Evolutionary conservation across 2,113 vertebrate species (phyloP), one percentile per base, ranked within the genome.

Genomic region (Pagrus major): DNA sequence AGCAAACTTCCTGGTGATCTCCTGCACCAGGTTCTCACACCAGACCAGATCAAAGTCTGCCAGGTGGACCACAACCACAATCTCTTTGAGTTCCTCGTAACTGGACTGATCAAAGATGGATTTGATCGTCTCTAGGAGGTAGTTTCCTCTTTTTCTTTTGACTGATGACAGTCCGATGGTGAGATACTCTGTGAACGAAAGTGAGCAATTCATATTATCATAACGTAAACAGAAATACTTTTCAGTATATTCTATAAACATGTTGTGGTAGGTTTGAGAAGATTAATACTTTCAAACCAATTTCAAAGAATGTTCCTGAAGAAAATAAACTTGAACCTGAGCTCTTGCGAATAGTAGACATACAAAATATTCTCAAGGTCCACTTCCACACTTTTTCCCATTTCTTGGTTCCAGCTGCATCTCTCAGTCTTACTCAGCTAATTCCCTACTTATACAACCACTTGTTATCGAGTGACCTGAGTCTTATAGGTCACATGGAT

Each of bases 41-140:
- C 97, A 99, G 18, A 91, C 87, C 67, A 96, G 94, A 80, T 99
- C 97, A 80, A 98, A 99, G 76, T 99, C 98, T 9, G 98, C 97
- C 72, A 99, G 91, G 61, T 98, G 97, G 65, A 99, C 97, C 29
- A 99, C 97, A 10, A 99, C 97, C 42, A 96, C 94, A 16, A 99
- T 98, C 94, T 99, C 97, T 66, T 98, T 98, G 64, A 99, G 93
- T 25, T 99, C 98, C 87, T 99, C 98, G 3, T 99, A 99, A 80
- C 98, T 99, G 82, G 98, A 98, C 89, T 99, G 98, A 79, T 99
- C 98, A 91, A 99, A 99, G 96, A 97, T 80, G 95, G 98, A 99
- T 73, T 97, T 99, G 89, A 99, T 99, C 7, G 98, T 99, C 66
- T 99, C 97, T 64, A 99, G 93, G 46, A 99, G 96, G 91, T 99